Base-by-base conservation (phyloP, 2,888 invertebrate genomes). In the Aspidiotus destructor region DNA sequence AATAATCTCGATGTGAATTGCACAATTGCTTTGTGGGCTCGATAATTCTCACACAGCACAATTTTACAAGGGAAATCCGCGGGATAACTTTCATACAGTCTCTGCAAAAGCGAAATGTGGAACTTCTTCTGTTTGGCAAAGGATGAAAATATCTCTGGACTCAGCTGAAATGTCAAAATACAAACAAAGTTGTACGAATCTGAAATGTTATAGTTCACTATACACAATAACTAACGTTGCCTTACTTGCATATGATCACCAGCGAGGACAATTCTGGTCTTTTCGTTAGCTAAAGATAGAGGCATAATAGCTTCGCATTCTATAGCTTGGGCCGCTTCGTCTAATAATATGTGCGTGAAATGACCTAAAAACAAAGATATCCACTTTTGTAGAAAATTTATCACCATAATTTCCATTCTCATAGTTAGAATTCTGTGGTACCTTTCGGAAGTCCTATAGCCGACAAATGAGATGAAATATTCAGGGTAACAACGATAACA, bases 251-350 rank as follows among this genome's bases (percentile, higher is more conserved):
- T 88, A 75, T 91, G 89, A 78, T 91, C 91, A 62, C 92, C 92
- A 61, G 91, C 90, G 57, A 92, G 77, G 0, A 91, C 88, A 69
- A 92, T 82, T 57, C 89, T 81, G 0, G 90, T 91, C 11, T 81
- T 80, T 63, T 82, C 81, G 71, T 84, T 85, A 5, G 89, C 89
- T 69, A 90, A 75, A 0, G 87, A 85, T 68, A 92, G 75, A 0
- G 91, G 89, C 78, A 88, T 88, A 13, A 91, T 83, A 0, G 88
- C 88, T 77, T 91, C 91, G 78, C 88, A 88, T 77, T 92, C 92
- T 80, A 90, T 85, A 0, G 89, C 89, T 76, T 92, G 91, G 0
- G 91, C 91, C 0, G 91, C 91, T 79, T 92, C 92, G 76, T 92
- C 92, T 62, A 92, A 80, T 69, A 92, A 81, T 71, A 92, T 88